Evolutionary conservation across 1,140 invertebrate genomes (phyloP).

Genomic region (Drusus annulatus): DNA sequence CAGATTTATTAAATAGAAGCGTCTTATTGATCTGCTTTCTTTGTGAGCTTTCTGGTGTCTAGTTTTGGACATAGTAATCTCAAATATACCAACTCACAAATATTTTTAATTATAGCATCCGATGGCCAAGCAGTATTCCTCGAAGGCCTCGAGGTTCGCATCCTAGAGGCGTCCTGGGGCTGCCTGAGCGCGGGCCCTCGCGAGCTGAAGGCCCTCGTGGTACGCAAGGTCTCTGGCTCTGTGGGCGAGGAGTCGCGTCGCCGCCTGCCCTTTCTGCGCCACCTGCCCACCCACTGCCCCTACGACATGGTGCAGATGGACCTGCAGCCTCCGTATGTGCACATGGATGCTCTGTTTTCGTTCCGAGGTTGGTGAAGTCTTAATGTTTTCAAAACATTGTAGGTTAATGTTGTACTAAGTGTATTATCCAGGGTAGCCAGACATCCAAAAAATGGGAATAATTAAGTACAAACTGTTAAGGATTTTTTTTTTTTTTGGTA

Average conservation of each 20-base stretch:
- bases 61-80: too few species aligned
- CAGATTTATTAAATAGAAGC: too few species aligned
- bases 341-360: slow-evolving; percentile 74
- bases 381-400: too few species aligned
- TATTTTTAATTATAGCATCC: slow-evolving; percentile 72
- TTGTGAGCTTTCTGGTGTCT: too few species aligned
- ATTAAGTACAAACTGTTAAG: too few species aligned
- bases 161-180: slow-evolving; percentile 90
- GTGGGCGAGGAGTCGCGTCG: slow-evolving; percentile 86
- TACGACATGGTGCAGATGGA: slow-evolving; percentile 93
- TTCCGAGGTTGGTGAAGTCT: slow-evolving; percentile 75
- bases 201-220: slow-evolving; percentile 80
- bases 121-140: slow-evolving; percentile 96
- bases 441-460: too few species aligned
- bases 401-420: too few species aligned
- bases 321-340: slow-evolving; percentile 81
- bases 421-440: too few species aligned
- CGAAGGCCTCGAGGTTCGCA: slow-evolving; percentile 91
- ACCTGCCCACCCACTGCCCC: slow-evolving; percentile 91
- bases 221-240: slow-evolving; percentile 88
- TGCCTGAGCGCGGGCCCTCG: slow-evolving; percentile 84
- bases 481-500: too few species aligned
- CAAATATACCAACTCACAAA: too few species aligned
- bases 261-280: slow-evolving; percentile 86
- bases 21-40: too few species aligned